Conservation (phyloP, 2,113 vertebrate genomes). For the Anolis carolinensis region DNA sequence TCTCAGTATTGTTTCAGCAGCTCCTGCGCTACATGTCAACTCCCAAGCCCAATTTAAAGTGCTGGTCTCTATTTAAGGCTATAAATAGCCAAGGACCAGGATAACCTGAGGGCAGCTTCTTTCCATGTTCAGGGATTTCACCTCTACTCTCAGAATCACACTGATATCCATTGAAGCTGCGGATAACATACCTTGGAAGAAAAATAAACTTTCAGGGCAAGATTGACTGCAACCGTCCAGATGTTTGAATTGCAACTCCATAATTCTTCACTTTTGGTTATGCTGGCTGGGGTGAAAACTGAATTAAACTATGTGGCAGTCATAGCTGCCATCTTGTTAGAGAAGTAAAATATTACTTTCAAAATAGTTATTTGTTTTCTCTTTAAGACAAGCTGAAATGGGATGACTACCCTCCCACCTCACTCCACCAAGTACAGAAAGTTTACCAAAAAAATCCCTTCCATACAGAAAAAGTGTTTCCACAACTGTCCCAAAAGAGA, state of each 20-base stretch:
- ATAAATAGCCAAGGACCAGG: no score
- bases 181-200: neutral
- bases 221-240: neutral
- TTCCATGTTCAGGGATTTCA: no score
- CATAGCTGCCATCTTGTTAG: neutral
- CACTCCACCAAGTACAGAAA: neutral
- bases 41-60: no score
- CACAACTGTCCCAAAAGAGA: neutral
- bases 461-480: neutral
- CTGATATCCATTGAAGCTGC: neutral
- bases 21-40: no score
- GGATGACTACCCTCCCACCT: neutral
- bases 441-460: neutral
- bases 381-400: neutral
- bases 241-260: neutral
- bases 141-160: neutral
- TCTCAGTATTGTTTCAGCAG: no score
- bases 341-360: neutral
- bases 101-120: no score
- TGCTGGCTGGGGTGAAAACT: neutral
- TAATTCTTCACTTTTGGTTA: neutral
- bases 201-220: neutral
- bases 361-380: neutral
- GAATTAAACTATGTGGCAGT: neutral
- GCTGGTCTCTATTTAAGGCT: no score